A percentile compares a stretch with the other conserved stretches of the same genome.
Evolutionary conservation across 1,140 invertebrate genomes (phyloP).

Genomic region (Drosophila lacertosa): DNA sequence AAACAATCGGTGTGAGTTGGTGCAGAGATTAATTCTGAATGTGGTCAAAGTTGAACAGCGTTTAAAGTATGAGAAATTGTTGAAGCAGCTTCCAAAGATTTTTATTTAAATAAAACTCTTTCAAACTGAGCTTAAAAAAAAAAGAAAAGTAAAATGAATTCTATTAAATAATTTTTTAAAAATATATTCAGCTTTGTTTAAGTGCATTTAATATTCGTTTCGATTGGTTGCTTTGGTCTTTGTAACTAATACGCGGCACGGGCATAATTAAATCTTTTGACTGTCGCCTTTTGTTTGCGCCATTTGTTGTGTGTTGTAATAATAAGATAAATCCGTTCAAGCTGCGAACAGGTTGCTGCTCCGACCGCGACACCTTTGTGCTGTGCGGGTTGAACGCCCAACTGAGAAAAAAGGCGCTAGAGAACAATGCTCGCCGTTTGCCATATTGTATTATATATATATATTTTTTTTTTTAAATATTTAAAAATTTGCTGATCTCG

Average conservation of each 20-base stretch:
- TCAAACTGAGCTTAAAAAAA: not conserved
- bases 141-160: not conserved
- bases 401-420: constrained; percentile 59
- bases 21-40: not conserved
- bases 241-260: constrained; percentile 67
- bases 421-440: constrained; percentile 65
- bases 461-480: constrained; percentile 58
- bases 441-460: no score
- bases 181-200: not conserved
- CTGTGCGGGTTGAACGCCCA: constrained; percentile 76
- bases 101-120: no score
- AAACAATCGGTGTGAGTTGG: not conserved
- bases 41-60: not conserved
- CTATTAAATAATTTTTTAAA: not conserved
- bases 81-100: not conserved
- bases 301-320: constrained; percentile 63
- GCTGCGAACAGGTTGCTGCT: constrained; percentile 42
- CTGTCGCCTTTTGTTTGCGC: constrained; percentile 49
- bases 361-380: constrained; percentile 31
- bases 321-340: constrained; percentile 72
- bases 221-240: constrained; percentile 3
- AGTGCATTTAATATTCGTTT: constrained; percentile 10
- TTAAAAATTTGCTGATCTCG: constrained; percentile 19
- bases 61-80: not conserved
- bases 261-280: constrained; percentile 70